Conservation (phyloP, 2,888 invertebrate species). For the Melinopterus prodromus region DNA sequence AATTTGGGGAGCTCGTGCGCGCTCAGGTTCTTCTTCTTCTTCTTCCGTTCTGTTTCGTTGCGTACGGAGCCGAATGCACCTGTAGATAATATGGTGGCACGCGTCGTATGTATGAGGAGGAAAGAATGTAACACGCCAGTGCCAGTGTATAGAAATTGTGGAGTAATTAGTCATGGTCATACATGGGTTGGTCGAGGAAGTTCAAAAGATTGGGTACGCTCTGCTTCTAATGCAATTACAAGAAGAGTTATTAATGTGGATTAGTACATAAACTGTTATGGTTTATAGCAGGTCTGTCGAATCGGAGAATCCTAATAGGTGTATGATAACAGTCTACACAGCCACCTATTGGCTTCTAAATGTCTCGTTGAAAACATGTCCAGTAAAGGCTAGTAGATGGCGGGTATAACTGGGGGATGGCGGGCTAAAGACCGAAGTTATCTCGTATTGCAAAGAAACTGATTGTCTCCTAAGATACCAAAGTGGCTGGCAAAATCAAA, state of each 20-base stretch:
- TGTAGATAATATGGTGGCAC: not conserved
- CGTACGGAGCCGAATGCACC: not conserved
- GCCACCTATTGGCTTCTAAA: too few species aligned
- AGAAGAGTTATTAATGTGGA: not conserved
- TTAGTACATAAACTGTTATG: too few species aligned
- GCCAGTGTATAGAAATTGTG: constrained; percentile 9
- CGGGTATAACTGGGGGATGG: too few species aligned
- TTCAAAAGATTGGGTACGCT: not conserved
- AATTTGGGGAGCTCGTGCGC: not conserved
- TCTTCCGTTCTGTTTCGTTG: not conserved
- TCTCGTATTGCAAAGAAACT: too few species aligned
- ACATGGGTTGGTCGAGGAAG: not conserved
- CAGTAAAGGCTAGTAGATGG: too few species aligned
- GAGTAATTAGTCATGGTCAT: constrained; percentile 6
- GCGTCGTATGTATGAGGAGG: not conserved
- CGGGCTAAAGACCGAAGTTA: too few species aligned
- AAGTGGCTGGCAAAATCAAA: too few species aligned
- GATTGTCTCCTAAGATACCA: too few species aligned
- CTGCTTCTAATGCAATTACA: not conserved
- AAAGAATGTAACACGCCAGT: not conserved
- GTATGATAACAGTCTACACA: too few species aligned
- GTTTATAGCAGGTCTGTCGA: too few species aligned
- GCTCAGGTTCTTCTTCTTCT: constrained; percentile 10
- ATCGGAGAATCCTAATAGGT: too few species aligned
- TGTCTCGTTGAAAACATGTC: too few species aligned